Evolutionary conservation across 2,113 vertebrate species (phyloP).

Genomic region (Microtus ochrogaster): DNA sequence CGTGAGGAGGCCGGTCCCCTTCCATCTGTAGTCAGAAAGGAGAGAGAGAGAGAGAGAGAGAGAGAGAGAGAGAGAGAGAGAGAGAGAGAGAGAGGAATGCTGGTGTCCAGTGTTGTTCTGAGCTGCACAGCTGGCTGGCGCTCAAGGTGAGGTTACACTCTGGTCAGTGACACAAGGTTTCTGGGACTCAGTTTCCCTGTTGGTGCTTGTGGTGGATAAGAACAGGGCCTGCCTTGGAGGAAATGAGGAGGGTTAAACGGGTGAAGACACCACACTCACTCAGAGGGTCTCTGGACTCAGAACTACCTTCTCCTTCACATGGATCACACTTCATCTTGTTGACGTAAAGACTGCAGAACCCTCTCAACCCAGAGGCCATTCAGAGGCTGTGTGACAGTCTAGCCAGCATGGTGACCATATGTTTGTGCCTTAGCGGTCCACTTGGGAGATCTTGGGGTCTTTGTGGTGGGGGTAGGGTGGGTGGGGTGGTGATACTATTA

Average conservation of each 20-base stretch:
- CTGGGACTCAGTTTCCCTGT: not conserved
- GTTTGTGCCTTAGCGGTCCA: not conserved
- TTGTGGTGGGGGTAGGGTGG: not conserved
- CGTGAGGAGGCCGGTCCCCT: not conserved
- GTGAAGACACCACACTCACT: not conserved
- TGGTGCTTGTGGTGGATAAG: not conserved
- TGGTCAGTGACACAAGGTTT: not conserved
- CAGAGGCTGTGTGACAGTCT: not conserved
- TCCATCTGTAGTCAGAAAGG: too few relatives aligned
- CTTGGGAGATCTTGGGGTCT: not conserved
- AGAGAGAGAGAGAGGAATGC: too few relatives aligned
- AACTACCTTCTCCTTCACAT: not conserved
- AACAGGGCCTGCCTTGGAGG: not conserved
- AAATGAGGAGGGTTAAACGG: too few relatives aligned
- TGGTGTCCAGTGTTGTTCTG: too few relatives aligned
- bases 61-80: too few relatives aligned
- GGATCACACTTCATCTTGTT: not conserved
- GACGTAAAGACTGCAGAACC: rapidly evolving
- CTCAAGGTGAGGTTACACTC: not conserved
- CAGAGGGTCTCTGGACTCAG: not conserved
- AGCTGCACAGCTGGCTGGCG: not conserved
- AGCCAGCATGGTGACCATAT: not conserved
- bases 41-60: too few relatives aligned
- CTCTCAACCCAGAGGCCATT: not conserved
- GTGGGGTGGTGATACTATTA: not conserved